Base-by-base conservation (phyloP, 2,888 invertebrate genomes). In the Cynaeus angustus region DNA sequence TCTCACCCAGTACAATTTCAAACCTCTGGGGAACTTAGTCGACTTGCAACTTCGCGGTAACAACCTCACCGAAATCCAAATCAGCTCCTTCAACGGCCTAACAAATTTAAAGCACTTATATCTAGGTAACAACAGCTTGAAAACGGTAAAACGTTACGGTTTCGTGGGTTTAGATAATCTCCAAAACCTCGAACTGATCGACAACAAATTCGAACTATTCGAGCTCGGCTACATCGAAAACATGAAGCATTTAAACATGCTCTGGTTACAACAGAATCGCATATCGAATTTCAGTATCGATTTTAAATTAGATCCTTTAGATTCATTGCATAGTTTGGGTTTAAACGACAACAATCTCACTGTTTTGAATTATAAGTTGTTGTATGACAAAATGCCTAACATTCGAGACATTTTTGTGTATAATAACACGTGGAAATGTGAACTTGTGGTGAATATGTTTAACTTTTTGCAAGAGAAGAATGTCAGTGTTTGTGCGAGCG, bases 41-140 rank as follows among this genome's bases (percentile, higher is more conserved):
- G 83, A 82, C 74, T 77, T 86, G 66, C 82, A 84, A 70, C 75
- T 86, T 71, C 78, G 84, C 3, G 72, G 64, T 8, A 86, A 86
- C 68, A 79, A 80, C 53, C 78, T 86, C 64, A 74, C 69, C 16
- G 82, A 80, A 70, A 83, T 86, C 45, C 82, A 83, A 71, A 78
- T 81, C 0, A 84, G 82, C 66, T 80, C 84, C n/a, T 86, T 86
- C 70, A 82, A 83, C 38, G 84, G 85, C 3, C 64, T 86, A 69
- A 80, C 77, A 26, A 80, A 81, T 53, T 73, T 86, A 21, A 82
- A 81, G 68, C 77, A 75, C 58, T 73, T 86, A 13, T 79, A 85
- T 74, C 77, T 86, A 61, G 84, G 86, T 1, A 80, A 79, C 53
- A 86, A 87, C 77, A 78, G 83, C 4, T 79, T 87, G 12, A 75